A percentile compares a stretch with the other conserved stretches of the same genome.
Evolutionary conservation across 1,140 invertebrate species (phyloP).

Genomic region (Lerema accius): DNA sequence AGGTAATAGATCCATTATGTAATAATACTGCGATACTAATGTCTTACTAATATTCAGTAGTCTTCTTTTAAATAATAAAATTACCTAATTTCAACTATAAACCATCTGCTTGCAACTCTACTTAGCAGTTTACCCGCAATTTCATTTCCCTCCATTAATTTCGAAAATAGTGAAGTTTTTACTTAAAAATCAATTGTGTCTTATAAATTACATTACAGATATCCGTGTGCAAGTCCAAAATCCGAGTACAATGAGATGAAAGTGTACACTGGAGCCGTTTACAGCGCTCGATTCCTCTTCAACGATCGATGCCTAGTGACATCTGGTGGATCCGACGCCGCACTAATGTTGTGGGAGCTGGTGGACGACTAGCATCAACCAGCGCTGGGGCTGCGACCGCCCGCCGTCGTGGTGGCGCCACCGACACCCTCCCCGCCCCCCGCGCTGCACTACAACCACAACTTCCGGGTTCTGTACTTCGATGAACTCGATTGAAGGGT

Average conservation of each 20-base stretch:
- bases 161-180: too few relatives aligned
- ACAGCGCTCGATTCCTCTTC: constrained; percentile 91
- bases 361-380: constrained; percentile 87
- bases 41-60: too few relatives aligned
- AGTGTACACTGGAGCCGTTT: constrained; percentile 94
- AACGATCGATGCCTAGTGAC: constrained; percentile 94
- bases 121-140: too few relatives aligned
- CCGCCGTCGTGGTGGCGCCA: constrained; percentile 64
- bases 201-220: constrained; percentile 81
- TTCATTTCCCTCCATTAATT: too few relatives aligned
- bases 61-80: too few relatives aligned
- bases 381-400: constrained; percentile 58
- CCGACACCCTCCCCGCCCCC: constrained; percentile 68
- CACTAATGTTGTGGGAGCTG: constrained; percentile 96
- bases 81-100: constrained; percentile 1
- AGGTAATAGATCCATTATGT: constrained; percentile 77
- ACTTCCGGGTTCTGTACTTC: constrained; percentile 68
- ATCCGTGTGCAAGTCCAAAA: constrained; percentile 92
- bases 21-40: too few relatives aligned
- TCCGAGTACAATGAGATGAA: constrained; percentile 94
- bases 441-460: constrained; percentile 41
- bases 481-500: constrained; percentile 66
- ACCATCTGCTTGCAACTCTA: too few relatives aligned
- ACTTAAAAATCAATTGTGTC: too few relatives aligned
- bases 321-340: constrained; percentile 95